Evolutionary conservation across 1,140 invertebrate genomes (phyloP).

Genomic region (Cotesia vestalis): DNA sequence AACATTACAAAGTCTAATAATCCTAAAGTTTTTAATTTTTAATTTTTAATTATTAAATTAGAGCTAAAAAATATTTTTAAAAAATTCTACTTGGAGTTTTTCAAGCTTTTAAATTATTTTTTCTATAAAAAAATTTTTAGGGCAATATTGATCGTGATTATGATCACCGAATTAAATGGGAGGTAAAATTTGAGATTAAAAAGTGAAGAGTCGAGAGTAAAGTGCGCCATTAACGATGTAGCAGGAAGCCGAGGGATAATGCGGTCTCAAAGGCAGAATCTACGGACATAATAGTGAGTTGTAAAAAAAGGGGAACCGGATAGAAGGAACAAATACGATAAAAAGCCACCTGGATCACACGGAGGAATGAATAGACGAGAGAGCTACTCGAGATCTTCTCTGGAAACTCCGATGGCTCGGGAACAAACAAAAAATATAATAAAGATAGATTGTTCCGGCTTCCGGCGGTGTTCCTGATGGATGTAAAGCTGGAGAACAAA

Average conservation of each 20-base stretch:
- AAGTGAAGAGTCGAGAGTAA: background rate
- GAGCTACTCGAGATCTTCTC: background rate
- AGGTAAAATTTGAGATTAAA: background rate
- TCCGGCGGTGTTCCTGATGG: background rate
- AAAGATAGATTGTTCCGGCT: slow-evolving; percentile 7
- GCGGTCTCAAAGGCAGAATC: background rate
- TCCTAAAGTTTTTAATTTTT: too few species aligned
- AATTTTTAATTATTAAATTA: too few species aligned
- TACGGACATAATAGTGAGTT: slow-evolving; percentile 19
- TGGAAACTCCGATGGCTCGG: background rate
- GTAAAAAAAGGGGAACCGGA: slow-evolving; percentile 10
- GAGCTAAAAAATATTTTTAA: too few species aligned
- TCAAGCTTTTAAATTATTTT: too few species aligned
- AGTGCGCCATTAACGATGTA: slow-evolving; percentile 40
- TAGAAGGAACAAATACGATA: background rate
- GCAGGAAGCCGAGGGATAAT: slow-evolving; percentile 27
- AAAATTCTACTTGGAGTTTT: too few species aligned
- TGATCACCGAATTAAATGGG: slow-evolving; percentile 40
- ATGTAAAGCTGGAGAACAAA: slow-evolving; percentile 24
- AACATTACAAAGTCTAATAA: too few species aligned
- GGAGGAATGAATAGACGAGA: background rate
- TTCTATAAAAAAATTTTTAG: too few species aligned
- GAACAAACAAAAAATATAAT: slow-evolving; percentile 21
- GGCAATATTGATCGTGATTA: slow-evolving; percentile 36
- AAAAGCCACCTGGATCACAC: background rate